phyloP scores from a whole-genome alignment of 2,797 vertebrate genomes.

The Kryptopterus vitreolus region DNA sequence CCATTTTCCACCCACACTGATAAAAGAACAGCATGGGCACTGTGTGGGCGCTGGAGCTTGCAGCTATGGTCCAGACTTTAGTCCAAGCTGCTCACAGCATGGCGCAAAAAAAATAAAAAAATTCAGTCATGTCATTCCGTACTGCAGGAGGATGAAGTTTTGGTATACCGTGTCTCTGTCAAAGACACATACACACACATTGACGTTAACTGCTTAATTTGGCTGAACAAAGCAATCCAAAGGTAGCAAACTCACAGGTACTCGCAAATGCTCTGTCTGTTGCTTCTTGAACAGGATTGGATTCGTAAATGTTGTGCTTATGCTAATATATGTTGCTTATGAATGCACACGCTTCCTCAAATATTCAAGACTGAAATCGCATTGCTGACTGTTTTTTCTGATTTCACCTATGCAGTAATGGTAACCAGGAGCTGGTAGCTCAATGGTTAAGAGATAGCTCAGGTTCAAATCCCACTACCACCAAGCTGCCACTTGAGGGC shows the following conservation, averaged over 20 bases:
- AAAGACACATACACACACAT: background rate
- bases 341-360: background rate
- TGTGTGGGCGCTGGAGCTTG: slow-evolving; percentile 6
- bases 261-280: background rate
- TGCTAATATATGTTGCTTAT: slow-evolving; percentile 8
- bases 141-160: background rate
- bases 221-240: background rate
- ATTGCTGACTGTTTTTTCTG: background rate
- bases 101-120: background rate
- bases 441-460: no score
- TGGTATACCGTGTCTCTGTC: background rate
- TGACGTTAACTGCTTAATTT: background rate
- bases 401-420: background rate
- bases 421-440: no score
- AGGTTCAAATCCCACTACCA: no score
- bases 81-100: slow-evolving; percentile 24
- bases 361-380: background rate
- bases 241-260: slow-evolving; percentile 32
- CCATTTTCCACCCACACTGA: slow-evolving; percentile 34
- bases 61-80: slow-evolving; percentile 6
- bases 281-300: background rate
- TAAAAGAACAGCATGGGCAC: slow-evolving; percentile 8
- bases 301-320: slow-evolving; percentile 1
- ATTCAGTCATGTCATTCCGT: background rate
- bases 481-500: no score